Percentiles rank a stretch among this genome's conserved stretches.
Conservation (phyloP, 2,888 invertebrate genomes). For the Tillus elongatus region DNA sequence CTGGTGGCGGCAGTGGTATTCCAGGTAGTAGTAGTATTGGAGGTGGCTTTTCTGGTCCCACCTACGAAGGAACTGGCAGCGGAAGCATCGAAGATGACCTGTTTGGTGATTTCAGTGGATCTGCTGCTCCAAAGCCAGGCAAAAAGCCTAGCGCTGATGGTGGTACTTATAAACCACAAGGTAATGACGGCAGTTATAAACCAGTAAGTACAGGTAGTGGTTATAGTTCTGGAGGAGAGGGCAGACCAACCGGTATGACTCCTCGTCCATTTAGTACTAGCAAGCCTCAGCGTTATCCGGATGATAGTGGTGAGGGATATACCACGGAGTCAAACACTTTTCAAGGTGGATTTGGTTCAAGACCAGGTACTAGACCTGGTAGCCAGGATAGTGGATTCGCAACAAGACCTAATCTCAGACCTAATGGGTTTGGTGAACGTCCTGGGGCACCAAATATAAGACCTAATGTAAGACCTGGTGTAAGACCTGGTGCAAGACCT, state of each 20-base stretch:
- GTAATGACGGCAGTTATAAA: conserved; percentile 22
- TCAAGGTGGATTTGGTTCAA: conserved; percentile 6
- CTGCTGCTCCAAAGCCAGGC: too few species aligned
- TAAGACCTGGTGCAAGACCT: conserved; percentile 10
- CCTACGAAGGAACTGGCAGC: too few species aligned
- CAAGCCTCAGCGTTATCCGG: too few species aligned
- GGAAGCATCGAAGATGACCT: too few species aligned
- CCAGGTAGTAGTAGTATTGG: too few species aligned
- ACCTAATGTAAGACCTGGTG: too few species aligned
- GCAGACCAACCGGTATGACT: conserved; percentile 1
- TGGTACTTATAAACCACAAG: conserved; percentile 24
- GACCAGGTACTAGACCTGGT: conserved; percentile 14
- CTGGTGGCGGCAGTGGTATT: conserved; percentile 14
- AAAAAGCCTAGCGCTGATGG: conserved; percentile 20
- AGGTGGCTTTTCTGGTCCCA: too few species aligned
- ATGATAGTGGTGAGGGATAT: conserved; percentile 1
- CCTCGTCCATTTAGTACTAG: too few species aligned
- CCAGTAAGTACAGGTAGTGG: too few species aligned
- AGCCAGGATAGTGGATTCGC: neutral
- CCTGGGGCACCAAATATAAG: conserved; percentile 5
- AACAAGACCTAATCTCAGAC: neutral
- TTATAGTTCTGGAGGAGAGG: conserved; percentile 6
- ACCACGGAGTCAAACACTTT: too few species aligned
- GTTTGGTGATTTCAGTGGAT: too few species aligned
- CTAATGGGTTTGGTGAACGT: neutral